Evolutionary conservation across 1,140 invertebrate genomes (phyloP), one percentile per base, ranked within the genome.

Genomic region (Drosophila bifasciata): DNA sequence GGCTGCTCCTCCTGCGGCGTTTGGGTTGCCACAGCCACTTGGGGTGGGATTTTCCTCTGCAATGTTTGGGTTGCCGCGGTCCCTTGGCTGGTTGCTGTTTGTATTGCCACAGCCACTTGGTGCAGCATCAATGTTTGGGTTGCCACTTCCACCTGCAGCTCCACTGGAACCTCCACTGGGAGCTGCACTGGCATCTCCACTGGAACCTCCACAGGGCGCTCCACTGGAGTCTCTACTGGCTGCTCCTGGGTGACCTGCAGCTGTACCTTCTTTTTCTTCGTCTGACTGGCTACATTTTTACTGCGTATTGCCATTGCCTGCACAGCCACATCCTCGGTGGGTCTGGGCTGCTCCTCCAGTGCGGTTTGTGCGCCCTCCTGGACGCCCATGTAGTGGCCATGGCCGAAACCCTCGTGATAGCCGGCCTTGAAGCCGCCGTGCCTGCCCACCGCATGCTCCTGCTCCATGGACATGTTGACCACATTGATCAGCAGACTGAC

Each of bases 381-480:
- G 1, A 76, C 19, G 23, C 79, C 83, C 66, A 86, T 89, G 7
- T 49, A 88, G 53, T 86, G 83, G 0, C 84, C 81, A 16, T 86
- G 83, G 0, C 44, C 32, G 36, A 86, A 88, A 1, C 84, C 84
- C 43, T 88, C 84, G 11, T 58, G 61, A 19, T 85, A 85, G 39
- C 81, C 81, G 13, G 28, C 9, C n/a, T 76, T 61, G 48, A 76
- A 86, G 23, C 83, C 84, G 32, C 69, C 76, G 40, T 71, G 68
- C 46, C 19, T n/a, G 21, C 81, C 81, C 44, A 86, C 77, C 0
- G 57, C 52, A 32, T 77, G 66, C 43, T 85, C 83, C 51, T 86
- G 81, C n/a, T 86, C 83, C 83, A 86, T 81, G 41, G 81, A 46
- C 21, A 86, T 64, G 13, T 86, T 77, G 2, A 86, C 64, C 16